These are phyloP conservation scores for Cynopterus sphinx DNA, from an alignment of 2,797 vertebrate species.

Conservation along the genomic window DNA sequence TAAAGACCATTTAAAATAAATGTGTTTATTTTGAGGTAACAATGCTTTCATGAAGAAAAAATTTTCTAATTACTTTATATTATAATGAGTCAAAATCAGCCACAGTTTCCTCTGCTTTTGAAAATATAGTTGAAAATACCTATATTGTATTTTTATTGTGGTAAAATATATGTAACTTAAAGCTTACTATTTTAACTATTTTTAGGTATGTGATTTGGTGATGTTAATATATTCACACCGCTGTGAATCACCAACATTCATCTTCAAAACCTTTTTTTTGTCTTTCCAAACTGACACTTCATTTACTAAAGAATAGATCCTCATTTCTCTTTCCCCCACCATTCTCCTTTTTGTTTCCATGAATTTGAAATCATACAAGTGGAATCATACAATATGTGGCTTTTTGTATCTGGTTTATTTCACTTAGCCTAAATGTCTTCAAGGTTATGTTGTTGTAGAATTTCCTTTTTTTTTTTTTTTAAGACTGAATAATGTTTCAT, in stretches of 20 bases:
- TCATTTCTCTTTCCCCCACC: not conserved
- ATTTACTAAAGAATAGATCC: not conserved
- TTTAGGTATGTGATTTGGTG: not conserved
- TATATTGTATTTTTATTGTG: not conserved
- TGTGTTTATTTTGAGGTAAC: not conserved
- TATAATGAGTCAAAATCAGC: not conserved
- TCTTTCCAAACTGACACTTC: not conserved
- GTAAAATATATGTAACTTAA: not conserved
- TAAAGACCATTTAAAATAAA: conserved; percentile 7
- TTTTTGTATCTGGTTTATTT: not conserved
- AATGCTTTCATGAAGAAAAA: not conserved
- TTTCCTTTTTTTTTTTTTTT: not conserved
- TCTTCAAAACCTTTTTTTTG: not conserved
- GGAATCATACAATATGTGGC: not conserved
- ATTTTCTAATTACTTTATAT: not conserved
- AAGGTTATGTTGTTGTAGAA: not conserved
- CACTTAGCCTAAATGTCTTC: not conserved
- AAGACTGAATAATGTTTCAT: not conserved
- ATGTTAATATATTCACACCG: not conserved
- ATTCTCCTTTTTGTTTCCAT: not conserved
- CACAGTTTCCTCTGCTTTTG: not conserved
- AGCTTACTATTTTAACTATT: not conserved
- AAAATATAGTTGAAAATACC: not conserved
- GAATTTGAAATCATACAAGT: not conserved
- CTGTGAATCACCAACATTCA: not conserved